Percentiles rank a stretch among this genome's conserved stretches.
phyloP scores from a whole-genome alignment of 2,113 vertebrate species.

The Columba janthina region DNA sequence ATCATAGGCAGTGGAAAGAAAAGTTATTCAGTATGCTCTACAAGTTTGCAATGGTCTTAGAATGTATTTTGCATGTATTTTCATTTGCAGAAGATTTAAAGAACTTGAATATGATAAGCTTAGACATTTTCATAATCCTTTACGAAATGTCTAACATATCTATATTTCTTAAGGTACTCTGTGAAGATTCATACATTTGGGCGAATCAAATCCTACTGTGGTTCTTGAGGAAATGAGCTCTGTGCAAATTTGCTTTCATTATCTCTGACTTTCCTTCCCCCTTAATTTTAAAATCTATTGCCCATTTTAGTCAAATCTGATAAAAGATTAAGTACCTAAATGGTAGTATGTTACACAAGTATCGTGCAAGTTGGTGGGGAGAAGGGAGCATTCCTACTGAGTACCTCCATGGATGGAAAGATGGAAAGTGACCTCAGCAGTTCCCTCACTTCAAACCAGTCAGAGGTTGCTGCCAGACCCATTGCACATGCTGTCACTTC shows the following conservation, averaged over 20 bases:
- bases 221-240: not conserved
- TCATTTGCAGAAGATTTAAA: not conserved
- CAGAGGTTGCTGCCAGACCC: accelerated
- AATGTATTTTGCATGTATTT: not conserved
- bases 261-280: not conserved
- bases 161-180: not conserved
- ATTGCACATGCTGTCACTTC: accelerated
- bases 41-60: not conserved
- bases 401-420: not conserved
- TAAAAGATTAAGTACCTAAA: not conserved
- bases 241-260: not conserved
- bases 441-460: not conserved
- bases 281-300: not conserved
- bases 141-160: not conserved
- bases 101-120: not conserved
- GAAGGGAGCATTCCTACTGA: not conserved
- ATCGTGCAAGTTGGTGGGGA: not conserved
- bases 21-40: not conserved
- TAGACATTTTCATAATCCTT: not conserved
- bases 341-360: not conserved
- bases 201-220: not conserved
- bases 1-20: not conserved
- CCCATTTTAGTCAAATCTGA: not conserved
- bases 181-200: not conserved
- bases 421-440: not conserved